A percentile compares a stretch with the other conserved stretches of the same genome.
Evolutionary conservation across 2,113 vertebrate genomes (phyloP).

Genomic region (Microcebus griseorufus): DNA sequence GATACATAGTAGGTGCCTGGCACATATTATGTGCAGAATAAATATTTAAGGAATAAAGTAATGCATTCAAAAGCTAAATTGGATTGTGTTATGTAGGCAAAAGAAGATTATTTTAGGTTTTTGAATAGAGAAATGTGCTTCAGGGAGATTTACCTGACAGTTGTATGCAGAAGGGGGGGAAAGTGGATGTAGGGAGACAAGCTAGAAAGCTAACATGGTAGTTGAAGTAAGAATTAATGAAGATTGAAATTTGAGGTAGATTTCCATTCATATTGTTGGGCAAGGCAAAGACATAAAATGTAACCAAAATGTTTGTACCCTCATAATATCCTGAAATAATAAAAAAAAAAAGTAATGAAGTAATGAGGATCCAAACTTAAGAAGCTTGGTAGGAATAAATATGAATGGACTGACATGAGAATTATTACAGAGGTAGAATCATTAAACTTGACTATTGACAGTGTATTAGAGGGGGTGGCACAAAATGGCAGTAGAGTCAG

Average conservation of each 20-base stretch:
- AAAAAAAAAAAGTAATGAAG: too few relatives aligned
- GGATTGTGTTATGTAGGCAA: not conserved
- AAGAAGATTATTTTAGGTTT: not conserved
- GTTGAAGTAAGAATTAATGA: not conserved
- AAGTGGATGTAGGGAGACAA: not conserved
- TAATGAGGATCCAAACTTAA: not conserved
- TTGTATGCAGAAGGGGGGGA: not conserved
- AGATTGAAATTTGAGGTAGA: too few relatives aligned
- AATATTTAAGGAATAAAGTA: not conserved
- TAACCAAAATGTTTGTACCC: too few relatives aligned
- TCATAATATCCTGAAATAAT: too few relatives aligned
- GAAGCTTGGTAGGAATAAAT: not conserved
- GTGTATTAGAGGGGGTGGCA: not conserved
- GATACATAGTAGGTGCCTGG: not conserved
- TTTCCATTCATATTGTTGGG: too few relatives aligned
- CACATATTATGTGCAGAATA: not conserved
- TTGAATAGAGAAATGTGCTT: not conserved
- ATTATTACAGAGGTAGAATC: not conserved
- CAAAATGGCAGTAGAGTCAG: not conserved
- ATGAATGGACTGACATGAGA: not conserved
- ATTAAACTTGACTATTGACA: not conserved
- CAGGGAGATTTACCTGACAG: not conserved
- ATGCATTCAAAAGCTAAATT: not conserved
- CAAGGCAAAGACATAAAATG: too few relatives aligned
- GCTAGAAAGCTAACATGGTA: not conserved